These are phyloP conservation scores for Semotilus atromaculatus DNA, from an alignment of 2,797 vertebrate species.

Conservation along the genomic window DNA sequence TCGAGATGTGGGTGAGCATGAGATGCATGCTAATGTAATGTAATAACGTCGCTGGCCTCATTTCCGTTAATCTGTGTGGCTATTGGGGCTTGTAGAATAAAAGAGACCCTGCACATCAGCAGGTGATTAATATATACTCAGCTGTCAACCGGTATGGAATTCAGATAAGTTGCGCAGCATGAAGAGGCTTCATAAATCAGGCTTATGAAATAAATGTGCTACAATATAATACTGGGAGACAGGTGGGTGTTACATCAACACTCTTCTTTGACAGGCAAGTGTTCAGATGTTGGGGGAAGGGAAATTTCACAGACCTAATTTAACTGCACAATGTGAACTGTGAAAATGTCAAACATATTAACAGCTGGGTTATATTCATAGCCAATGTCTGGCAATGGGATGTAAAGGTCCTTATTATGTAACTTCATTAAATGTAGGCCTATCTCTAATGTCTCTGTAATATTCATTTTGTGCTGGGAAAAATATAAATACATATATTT, in stretches of 20 bases:
- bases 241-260: slow-evolving; percentile 49
- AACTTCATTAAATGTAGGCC: not conserved
- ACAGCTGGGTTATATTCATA: slow-evolving; percentile 19
- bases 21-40: slow-evolving; percentile 51
- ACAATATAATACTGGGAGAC: slow-evolving; percentile 48
- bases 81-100: slow-evolving; percentile 45
- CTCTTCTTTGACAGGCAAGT: slow-evolving; percentile 40
- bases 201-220: slow-evolving; percentile 44
- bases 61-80: slow-evolving; percentile 46
- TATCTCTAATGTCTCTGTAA: not conserved
- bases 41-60: slow-evolving; percentile 49
- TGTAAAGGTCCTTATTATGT: not conserved
- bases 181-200: slow-evolving; percentile 57
- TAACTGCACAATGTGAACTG: slow-evolving; percentile 30
- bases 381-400: not conserved
- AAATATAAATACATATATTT: no score
- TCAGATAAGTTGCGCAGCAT: slow-evolving; percentile 52
- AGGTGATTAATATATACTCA: slow-evolving; percentile 60
- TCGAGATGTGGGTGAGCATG: slow-evolving; percentile 24
- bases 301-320: slow-evolving; percentile 42
- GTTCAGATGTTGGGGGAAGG: slow-evolving; percentile 32
- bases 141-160: slow-evolving; percentile 46
- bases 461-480: not conserved
- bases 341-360: slow-evolving; percentile 28
- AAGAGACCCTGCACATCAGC: slow-evolving; percentile 51